Evolutionary conservation across 1,140 invertebrate genomes (phyloP).

Genomic region (Drosophila elegans): DNA sequence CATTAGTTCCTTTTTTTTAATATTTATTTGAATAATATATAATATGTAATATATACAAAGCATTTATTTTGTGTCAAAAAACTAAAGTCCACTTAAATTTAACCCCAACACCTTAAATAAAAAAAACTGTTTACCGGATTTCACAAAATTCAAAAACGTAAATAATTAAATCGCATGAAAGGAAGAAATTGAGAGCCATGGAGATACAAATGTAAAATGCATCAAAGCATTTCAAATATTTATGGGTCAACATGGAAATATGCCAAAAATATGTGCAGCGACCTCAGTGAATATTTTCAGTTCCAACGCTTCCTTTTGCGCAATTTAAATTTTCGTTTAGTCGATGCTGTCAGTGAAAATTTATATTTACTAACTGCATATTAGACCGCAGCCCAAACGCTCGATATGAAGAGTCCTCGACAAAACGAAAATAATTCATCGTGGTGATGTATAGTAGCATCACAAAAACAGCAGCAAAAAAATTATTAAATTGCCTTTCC

Average conservation of each 20-base stretch:
- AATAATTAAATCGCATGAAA: constrained; percentile 32
- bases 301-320: neutral
- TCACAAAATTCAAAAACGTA: constrained; percentile 15
- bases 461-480: constrained; percentile 17
- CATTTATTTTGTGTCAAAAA: no score
- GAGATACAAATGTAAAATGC: constrained; percentile 43
- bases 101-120: constrained; percentile 5
- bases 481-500: constrained; percentile 60
- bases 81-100: constrained; percentile 4
- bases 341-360: constrained; percentile 43
- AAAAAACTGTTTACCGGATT: constrained; percentile 6
- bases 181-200: neutral
- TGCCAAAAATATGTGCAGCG: constrained; percentile 29
- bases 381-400: constrained; percentile 52
- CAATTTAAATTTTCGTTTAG: constrained; percentile 47
- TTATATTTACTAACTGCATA: constrained; percentile 57
- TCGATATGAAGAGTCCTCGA: constrained; percentile 45
- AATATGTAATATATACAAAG: no score
- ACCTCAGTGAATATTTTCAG: constrained; percentile 34
- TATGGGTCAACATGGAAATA: constrained; percentile 52
- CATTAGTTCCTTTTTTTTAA: no score
- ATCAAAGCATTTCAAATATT: constrained; percentile 58
- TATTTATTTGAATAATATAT: no score
- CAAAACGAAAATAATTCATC: constrained; percentile 41
- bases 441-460: constrained; percentile 12